Evolutionary conservation across 2,113 vertebrate genomes (phyloP), one percentile per base, ranked within the genome.

Genomic region (Pollimyrus isidori): DNA sequence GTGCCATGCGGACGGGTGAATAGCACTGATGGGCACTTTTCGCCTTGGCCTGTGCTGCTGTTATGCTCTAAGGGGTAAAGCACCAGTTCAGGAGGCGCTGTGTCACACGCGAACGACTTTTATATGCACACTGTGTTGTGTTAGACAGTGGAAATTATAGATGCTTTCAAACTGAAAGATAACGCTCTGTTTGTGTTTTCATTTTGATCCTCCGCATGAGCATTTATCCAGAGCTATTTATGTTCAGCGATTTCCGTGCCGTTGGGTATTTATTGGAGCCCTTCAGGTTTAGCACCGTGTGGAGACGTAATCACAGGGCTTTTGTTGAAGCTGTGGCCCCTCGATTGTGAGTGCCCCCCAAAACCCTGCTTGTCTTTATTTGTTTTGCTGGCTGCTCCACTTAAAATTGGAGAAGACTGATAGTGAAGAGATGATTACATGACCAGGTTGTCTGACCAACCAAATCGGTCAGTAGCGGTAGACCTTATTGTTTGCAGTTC

Each of bases 11-110:
- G 62, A 35, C 62, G 23, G 87, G 88, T 89, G 65, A 89, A 45
- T 39, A 49, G 48, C 76, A 73, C 30, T 82, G 46, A 53, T 39
- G 88, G 88, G 53, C 73, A 76, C 87, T 48, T 58, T 69, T 88
- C 4, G 56, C 58, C 42, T 88, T 46, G 6, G 48, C 65, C 21
- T 15, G n/a, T 0, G 21, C 0, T 52, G 46, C 88, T 82, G 26
- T 21, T 89, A 30, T 46, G 49, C 48, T 53, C 17, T 10, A 19
- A 39, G 11, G 7, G 46, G 35, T 30, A 50, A 73, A 76, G 17
- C 10, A 30, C 15, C 19, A 73, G n/a, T 73, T 88, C 73, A 82
- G 69, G 15, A 49, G 17, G 9, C 17, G 5, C 17, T 15, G 53
- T 21, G 35, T 62, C 26, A 23, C 13, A 62, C 19, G 13, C 13